Conservation (phyloP, 2,888 invertebrate species). For the Pyrocoelia pectoralis region DNA sequence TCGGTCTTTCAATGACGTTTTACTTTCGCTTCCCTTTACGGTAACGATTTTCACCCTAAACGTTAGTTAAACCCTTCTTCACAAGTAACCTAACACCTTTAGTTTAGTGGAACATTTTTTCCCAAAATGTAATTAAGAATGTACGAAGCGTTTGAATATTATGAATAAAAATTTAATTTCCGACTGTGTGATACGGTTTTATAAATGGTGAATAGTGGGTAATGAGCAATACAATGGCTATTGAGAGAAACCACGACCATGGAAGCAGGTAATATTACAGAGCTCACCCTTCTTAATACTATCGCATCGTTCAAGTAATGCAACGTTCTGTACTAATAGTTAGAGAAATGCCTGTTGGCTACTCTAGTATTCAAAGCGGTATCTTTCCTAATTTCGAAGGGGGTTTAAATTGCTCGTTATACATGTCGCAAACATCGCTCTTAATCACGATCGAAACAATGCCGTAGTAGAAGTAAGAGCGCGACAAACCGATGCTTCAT, state of each 20-base stretch:
- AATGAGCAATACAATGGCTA: conserved; percentile 35
- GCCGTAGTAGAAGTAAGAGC: conserved; percentile 31
- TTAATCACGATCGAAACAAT: conserved; percentile 38
- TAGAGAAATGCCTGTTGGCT: conserved; percentile 12
- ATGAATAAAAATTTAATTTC: conserved; percentile 35
- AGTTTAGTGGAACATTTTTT: not conserved
- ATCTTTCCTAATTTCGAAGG: conserved; percentile 21
- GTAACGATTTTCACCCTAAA: conserved; percentile 3
- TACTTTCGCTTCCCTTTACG: conserved; percentile 24
- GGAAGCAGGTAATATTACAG: conserved; percentile 25
- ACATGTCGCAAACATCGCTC: conserved; percentile 36
- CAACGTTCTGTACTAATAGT: conserved; percentile 16
- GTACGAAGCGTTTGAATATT: conserved; percentile 14
- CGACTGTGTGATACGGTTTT: conserved; percentile 28
- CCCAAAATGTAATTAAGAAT: not conserved
- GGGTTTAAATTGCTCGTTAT: conserved; percentile 36
- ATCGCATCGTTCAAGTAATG: conserved; percentile 23
- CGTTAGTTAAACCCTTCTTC: conserved; percentile 16
- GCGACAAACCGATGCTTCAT: conserved; percentile 40
- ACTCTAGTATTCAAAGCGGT: conserved; percentile 15
- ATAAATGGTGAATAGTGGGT: conserved; percentile 30
- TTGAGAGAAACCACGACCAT: conserved; percentile 29
- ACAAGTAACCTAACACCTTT: not conserved
- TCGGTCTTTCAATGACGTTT: conserved; percentile 43
- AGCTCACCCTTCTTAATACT: conserved; percentile 25